Evolutionary conservation across 2,888 invertebrate species (phyloP).

Genomic region (Cryptocheilus praepositus): DNA sequence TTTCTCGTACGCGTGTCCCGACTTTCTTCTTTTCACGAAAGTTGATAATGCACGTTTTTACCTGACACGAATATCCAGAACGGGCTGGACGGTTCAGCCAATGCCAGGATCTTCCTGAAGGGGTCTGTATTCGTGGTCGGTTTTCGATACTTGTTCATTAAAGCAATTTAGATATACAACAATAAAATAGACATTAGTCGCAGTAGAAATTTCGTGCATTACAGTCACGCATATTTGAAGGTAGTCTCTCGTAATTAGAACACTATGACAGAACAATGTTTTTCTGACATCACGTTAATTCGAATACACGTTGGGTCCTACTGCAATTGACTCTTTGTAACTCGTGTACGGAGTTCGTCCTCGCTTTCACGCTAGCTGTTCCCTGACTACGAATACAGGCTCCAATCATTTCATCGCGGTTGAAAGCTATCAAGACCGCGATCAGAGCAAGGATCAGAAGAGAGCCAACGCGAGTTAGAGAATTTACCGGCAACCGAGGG

Average conservation of each 20-base stretch:
- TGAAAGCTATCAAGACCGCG: slow-evolving; percentile 36
- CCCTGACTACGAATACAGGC: slow-evolving; percentile 40
- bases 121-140: slow-evolving; percentile 46
- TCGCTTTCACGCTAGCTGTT: background rate
- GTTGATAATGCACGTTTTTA: slow-evolving; percentile 53
- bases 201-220: too few species aligned
- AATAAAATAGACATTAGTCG: too few species aligned
- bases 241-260: too few species aligned
- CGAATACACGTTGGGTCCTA: too few species aligned
- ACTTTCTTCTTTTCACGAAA: slow-evolving; percentile 30
- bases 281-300: too few species aligned
- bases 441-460: slow-evolving; percentile 60
- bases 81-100: slow-evolving; percentile 74
- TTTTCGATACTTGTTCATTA: background rate
- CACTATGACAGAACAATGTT: too few species aligned
- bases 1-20: slow-evolving; percentile 42
- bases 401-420: slow-evolving; percentile 26
- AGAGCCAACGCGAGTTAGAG: slow-evolving; percentile 54
- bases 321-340: too few species aligned
- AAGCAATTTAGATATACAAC: too few species aligned
- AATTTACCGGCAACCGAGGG: slow-evolving; percentile 37
- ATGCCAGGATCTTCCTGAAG: slow-evolving; percentile 46
- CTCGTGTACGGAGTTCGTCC: background rate
- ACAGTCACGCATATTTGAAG: too few species aligned
- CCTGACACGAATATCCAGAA: slow-evolving; percentile 73